A percentile compares a stretch with the other conserved stretches of the same genome.
Evolutionary conservation across 64 coral and sea anemone genomes (phyloP).

Genomic region (Astreopora myriophthalma): DNA sequence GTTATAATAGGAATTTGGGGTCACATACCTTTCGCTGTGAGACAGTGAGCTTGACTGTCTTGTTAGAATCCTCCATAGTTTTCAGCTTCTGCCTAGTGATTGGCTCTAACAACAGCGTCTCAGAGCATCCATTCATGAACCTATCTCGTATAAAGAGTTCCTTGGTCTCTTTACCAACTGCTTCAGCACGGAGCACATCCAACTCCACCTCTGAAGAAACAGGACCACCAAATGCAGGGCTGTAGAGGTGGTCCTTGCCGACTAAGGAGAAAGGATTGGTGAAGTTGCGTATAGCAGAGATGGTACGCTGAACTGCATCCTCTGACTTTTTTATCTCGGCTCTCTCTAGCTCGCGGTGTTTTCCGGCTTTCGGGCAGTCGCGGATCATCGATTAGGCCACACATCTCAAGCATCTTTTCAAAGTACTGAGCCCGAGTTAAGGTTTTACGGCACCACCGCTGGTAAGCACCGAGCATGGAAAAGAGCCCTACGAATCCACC

Average conservation of each 20-base stretch:
- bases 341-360: constrained; percentile 45
- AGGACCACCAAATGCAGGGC: constrained; percentile 34
- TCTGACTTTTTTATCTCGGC: constrained; percentile 58
- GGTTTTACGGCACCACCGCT: constrained; percentile 23
- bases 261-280: constrained; percentile 34
- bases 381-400: constrained; percentile 49
- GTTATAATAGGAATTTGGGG: not conserved
- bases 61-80: constrained; percentile 44
- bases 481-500: constrained; percentile 63
- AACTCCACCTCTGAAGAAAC: not conserved
- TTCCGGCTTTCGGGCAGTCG: constrained; percentile 51
- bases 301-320: constrained; percentile 34
- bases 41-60: constrained; percentile 53
- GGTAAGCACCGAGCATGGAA: constrained; percentile 61
- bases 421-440: constrained; percentile 34
- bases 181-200: constrained; percentile 46
- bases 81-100: constrained; percentile 54
- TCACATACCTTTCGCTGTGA: constrained; percentile 50
- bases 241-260: constrained; percentile 48
- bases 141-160: constrained; percentile 18
- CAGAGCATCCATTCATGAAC: not conserved
- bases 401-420: constrained; percentile 69
- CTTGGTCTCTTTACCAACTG: constrained; percentile 49
- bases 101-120: constrained; percentile 55
- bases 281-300: constrained; percentile 52